Percentiles rank a stretch among this genome's conserved stretches.
Evolutionary conservation across 1,140 invertebrate genomes (phyloP).

Genomic region (Orchesella cincta): DNA sequence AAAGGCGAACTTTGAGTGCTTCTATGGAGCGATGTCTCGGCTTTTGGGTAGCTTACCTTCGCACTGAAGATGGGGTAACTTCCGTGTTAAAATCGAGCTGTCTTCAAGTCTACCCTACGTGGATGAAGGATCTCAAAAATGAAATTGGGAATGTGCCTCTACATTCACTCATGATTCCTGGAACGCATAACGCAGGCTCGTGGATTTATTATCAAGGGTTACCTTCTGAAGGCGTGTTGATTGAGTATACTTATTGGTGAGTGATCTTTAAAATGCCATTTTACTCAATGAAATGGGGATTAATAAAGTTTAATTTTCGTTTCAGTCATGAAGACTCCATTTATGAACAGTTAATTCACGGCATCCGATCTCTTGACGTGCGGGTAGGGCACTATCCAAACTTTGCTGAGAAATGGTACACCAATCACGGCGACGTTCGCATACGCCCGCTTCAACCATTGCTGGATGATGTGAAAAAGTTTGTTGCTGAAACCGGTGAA

Average conservation of each 20-base stretch:
- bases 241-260: conserved; percentile 58
- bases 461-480: conserved; percentile 65
- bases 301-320: conserved; percentile 37
- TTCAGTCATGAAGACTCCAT: conserved; percentile 63
- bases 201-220: conserved; percentile 58
- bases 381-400: conserved; percentile 61
- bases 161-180: conserved; percentile 64
- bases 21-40: conserved; percentile 51
- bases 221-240: conserved; percentile 55
- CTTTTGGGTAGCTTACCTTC: conserved; percentile 54
- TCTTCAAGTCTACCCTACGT: conserved; percentile 61
- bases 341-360: conserved; percentile 63
- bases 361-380: conserved; percentile 64
- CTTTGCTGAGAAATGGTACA: conserved; percentile 58
- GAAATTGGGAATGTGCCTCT: conserved; percentile 60
- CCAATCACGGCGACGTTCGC: conserved; percentile 63
- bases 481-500: conserved; percentile 65
- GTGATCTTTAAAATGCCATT: conserved; percentile 8
- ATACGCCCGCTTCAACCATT: conserved; percentile 66
- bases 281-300: conserved; percentile 41
- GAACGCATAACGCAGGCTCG: conserved; percentile 67
- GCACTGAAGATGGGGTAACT: neutral
- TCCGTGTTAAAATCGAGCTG: conserved; percentile 38
- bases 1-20: neutral
- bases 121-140: conserved; percentile 62